Percentiles rank a stretch among this genome's conserved stretches.
These are phyloP conservation scores for Paracanthobrama guichenoti DNA, from an alignment of 2,113 vertebrate species.

Conservation along the genomic window DNA sequence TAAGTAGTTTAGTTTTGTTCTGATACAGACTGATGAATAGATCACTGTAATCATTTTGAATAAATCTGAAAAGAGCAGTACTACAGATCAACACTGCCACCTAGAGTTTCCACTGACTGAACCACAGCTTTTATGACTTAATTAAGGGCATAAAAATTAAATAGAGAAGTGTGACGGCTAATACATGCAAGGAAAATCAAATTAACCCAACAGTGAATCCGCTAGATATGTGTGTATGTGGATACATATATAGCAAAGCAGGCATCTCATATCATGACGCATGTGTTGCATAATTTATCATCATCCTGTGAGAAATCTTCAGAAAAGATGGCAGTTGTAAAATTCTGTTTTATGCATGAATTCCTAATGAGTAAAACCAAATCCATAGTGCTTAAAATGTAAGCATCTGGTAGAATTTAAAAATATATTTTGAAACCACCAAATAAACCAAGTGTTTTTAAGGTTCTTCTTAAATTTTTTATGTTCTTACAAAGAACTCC, in stretches of 20 bases:
- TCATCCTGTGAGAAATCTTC: neutral
- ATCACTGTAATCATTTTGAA: constrained; percentile 79
- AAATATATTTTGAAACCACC: constrained; percentile 58
- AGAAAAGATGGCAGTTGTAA: neutral
- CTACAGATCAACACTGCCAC: constrained; percentile 76
- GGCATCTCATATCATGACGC: neutral
- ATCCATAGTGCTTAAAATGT: neutral
- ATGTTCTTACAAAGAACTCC: neutral
- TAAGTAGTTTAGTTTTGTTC: constrained; percentile 59
- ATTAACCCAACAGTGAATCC: constrained; percentile 10
- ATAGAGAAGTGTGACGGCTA: constrained; percentile 42
- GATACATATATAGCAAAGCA: neutral
- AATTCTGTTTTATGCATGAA: constrained; percentile 40
- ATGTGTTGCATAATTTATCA: constrained; percentile 32
- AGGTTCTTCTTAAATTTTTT: constrained; percentile 36
- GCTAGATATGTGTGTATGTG: neutral
- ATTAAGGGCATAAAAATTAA: constrained; percentile 62
- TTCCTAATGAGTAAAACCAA: constrained; percentile 11
- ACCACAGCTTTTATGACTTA: constrained; percentile 56
- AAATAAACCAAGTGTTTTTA: constrained; percentile 42
- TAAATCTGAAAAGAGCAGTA: constrained; percentile 63
- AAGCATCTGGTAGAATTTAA: neutral
- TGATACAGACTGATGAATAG: constrained; percentile 77
- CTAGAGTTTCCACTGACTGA: constrained; percentile 66
- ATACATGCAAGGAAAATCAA: neutral